Evolutionary conservation across 2,888 invertebrate species (phyloP).

Genomic region (Lepetodrilus schrolli): DNA sequence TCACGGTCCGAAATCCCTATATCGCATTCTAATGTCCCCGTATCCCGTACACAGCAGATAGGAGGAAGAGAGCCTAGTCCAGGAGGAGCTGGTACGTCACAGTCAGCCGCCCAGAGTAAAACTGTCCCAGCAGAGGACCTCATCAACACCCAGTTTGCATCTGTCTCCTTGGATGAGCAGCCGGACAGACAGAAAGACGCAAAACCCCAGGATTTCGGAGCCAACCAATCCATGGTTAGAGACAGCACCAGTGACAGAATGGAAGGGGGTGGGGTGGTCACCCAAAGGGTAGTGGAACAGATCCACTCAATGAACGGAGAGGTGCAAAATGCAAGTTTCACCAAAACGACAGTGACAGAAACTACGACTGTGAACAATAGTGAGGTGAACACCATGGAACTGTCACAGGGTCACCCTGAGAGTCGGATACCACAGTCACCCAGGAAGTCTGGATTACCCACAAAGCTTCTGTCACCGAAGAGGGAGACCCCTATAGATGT

Average conservation of each 20-base stretch:
- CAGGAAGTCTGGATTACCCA: neutral
- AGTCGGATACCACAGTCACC: constrained; percentile 21
- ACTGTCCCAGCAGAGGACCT: too few species aligned
- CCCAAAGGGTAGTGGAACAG: neutral
- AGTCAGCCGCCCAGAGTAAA: neutral
- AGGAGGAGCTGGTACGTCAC: constrained; percentile 16
- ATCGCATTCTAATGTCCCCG: neutral
- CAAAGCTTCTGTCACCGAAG: neutral
- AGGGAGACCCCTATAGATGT: neutral
- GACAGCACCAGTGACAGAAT: neutral
- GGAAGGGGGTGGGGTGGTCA: constrained; percentile 11
- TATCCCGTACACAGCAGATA: neutral
- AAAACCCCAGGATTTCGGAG: neutral
- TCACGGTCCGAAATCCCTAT: neutral
- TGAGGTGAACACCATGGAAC: neutral
- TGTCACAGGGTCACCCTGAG: neutral
- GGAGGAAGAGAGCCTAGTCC: too few species aligned
- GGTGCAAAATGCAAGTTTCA: neutral
- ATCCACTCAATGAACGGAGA: neutral
- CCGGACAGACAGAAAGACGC: neutral
- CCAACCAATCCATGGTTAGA: neutral
- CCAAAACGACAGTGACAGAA: neutral
- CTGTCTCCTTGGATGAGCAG: neutral
- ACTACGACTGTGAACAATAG: neutral
- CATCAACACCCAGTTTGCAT: neutral